These are phyloP conservation scores for Drosophila acutilabella DNA, from an alignment of 2,888 invertebrate species.

Conservation along the genomic window DNA sequence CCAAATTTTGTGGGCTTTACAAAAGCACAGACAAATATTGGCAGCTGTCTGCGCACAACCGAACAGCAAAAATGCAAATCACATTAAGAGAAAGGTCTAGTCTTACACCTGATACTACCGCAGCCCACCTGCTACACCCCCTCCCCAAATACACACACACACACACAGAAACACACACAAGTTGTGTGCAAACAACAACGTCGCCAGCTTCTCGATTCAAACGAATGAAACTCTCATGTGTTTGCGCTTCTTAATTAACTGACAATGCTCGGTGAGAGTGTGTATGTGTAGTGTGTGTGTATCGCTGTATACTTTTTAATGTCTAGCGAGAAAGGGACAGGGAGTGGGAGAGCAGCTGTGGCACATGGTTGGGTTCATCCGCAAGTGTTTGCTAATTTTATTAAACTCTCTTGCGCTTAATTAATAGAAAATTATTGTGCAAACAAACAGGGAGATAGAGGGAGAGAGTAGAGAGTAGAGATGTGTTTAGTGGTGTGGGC, in stretches of 20 bases:
- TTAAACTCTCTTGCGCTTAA: constrained; percentile 78
- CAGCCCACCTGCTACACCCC: neutral
- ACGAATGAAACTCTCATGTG: constrained; percentile 33
- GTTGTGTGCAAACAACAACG: constrained; percentile 45
- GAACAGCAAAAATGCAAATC: constrained; percentile 59
- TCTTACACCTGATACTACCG: neutral
- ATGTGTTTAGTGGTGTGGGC: neutral
- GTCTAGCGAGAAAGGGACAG: constrained; percentile 26
- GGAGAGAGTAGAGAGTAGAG: neutral
- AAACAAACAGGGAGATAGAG: constrained; percentile 49
- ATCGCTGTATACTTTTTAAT: constrained; percentile 57
- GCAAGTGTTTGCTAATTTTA: constrained; percentile 79
- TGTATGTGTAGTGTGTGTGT: constrained; percentile 19
- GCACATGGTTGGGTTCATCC: constrained; percentile 35
- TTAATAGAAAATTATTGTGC: constrained; percentile 79
- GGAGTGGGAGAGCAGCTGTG: constrained; percentile 23
- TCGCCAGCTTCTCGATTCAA: neutral
- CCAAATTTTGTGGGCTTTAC: constrained; percentile 11
- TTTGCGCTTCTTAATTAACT: constrained; percentile 74
- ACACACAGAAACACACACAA: constrained; percentile 12
- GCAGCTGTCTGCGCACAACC: constrained; percentile 1
- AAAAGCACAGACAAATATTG: constrained; percentile 5
- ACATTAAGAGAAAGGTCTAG: constrained; percentile 52
- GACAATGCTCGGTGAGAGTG: constrained; percentile 55
- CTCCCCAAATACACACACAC: neutral